Evolutionary conservation across 2,797 vertebrate species (phyloP), one percentile per base, ranked within the genome.

Genomic region (Characodon lateralis): DNA sequence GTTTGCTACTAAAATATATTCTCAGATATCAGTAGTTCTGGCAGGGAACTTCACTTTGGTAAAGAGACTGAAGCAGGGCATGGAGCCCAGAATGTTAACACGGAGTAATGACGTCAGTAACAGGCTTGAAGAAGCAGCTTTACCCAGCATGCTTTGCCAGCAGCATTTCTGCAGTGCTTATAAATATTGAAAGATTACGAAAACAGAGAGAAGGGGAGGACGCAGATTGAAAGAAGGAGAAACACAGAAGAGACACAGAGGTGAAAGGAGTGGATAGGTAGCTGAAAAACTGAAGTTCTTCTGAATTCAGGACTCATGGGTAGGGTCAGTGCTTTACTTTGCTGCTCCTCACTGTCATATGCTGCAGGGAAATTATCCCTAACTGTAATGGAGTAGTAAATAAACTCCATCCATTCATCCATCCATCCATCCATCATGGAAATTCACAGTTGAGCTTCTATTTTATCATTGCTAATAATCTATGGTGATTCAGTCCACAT

Each of bases 181-280:
- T 95, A 90, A 95, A 94, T 95, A 95, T 95, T 95, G 81, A 94
- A 93, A 78, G 84, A 82, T 81, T 84, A 88, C 79, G 76, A 88
- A 86, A 82, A 72, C 71, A 81, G 88, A 82, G 59, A 83, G 72
- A 77, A 41, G 39, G 18, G 24, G 78, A 66, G 61, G 61, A 71
- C 72, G 59, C 65, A 78, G 78, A 78, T 59, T 53, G 56, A 58
- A 88, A 41, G 39, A 53, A 61, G 85, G 70, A 61, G 78, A 70
- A 41, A 46, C 66, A 71, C 63, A 81, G 46, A 82, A 35, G 12
- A 53, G 72, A 78, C 65, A 78, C 76, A 72, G 55, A 77, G 51
- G 71, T 75, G 72, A 80, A 83, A 87, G 66, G 71, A 79, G 70
- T 71, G 22, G 73, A 79, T 75, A 56, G 72, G 76, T 85, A 65